Evolutionary conservation across 2,888 invertebrate genomes (phyloP).

Genomic region (Troides oblongomaculatus): DNA sequence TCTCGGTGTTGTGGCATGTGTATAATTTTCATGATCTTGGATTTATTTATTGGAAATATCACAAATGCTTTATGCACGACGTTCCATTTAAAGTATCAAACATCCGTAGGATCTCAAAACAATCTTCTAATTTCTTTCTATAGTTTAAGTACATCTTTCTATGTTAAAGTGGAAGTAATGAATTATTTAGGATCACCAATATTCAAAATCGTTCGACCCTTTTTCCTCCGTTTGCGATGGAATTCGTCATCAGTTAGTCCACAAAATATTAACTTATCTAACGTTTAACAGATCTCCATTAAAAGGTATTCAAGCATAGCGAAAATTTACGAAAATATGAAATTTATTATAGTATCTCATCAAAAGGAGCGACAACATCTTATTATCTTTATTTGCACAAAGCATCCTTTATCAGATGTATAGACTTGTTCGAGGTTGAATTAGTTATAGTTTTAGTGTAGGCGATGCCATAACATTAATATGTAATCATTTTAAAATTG

Average conservation of each 20-base stretch:
- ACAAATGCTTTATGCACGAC: slow-evolving; percentile 54
- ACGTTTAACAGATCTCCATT: no score
- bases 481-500: slow-evolving; percentile 57
- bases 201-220: no score
- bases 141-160: neutral
- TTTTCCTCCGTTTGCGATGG: no score
- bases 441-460: slow-evolving; percentile 1
- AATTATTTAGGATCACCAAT: no score
- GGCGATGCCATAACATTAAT: slow-evolving; percentile 30
- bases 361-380: no score
- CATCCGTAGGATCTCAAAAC: slow-evolving; percentile 7
- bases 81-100: slow-evolving; percentile 34
- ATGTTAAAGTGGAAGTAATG: neutral
- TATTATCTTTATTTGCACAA: no score
- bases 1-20: slow-evolving; percentile 68
- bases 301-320: no score
- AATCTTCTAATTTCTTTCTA: slow-evolving; percentile 21
- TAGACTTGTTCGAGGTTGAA: neutral
- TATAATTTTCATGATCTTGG: slow-evolving; percentile 33
- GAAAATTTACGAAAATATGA: no score
- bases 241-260: no score
- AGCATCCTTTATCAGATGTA: no score
- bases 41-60: slow-evolving; percentile 37
- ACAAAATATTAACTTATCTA: no score
- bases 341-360: no score